phyloP scores from a whole-genome alignment of 2,113 vertebrate species.

The Alexandromys fortis region DNA sequence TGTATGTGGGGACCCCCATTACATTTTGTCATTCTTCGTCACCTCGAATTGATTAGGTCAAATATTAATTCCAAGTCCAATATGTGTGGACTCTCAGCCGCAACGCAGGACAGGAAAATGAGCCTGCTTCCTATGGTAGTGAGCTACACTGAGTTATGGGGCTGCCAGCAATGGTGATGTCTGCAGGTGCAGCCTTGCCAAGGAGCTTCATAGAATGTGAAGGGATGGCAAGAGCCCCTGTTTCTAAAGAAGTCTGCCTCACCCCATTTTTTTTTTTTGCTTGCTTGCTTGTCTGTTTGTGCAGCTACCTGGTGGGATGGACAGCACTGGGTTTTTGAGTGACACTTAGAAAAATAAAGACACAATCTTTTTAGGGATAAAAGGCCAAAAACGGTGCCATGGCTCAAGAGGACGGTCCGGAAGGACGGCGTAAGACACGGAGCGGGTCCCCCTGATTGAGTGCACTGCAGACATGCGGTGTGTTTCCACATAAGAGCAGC shows the following conservation, averaged over 20 bases:
- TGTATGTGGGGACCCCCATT: background rate
- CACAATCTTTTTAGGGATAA: slow-evolving; percentile 36
- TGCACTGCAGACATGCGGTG: slow-evolving; percentile 51
- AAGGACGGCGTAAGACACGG: slow-evolving; percentile 20
- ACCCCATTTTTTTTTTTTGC: background rate
- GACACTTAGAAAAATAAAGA: slow-evolving; percentile 49
- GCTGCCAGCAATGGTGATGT: accelerated
- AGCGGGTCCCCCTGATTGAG: background rate
- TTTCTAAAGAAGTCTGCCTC: background rate
- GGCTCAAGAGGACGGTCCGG: slow-evolving; percentile 34
- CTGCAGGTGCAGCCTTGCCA: background rate
- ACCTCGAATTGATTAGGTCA: background rate
- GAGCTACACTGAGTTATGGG: background rate
- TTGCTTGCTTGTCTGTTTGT: background rate
- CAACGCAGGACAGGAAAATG: background rate
- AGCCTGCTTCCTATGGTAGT: background rate
- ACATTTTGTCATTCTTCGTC: background rate
- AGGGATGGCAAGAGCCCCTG: background rate
- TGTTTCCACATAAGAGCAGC: slow-evolving; percentile 66
- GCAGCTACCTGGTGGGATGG: slow-evolving; percentile 18
- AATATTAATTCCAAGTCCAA: slow-evolving; percentile 12
- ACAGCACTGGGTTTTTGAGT: slow-evolving; percentile 30
- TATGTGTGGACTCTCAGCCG: background rate
- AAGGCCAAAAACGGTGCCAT: slow-evolving; percentile 41
- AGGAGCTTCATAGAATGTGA: background rate